phyloP scores from a whole-genome alignment of 2,113 vertebrate genomes.

The Callaeas wilsoni region DNA sequence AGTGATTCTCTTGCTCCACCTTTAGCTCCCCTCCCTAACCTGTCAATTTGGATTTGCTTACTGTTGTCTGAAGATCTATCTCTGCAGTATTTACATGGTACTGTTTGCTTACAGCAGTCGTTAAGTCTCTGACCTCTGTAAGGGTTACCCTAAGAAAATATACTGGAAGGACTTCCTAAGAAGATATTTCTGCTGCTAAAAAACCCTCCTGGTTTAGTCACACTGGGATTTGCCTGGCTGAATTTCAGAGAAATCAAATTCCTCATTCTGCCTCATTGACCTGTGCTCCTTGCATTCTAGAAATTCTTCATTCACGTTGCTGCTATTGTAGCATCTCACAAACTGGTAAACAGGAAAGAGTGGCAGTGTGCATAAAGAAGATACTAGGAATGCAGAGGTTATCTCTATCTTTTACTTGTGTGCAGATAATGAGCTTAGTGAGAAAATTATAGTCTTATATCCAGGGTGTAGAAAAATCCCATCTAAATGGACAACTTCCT shows the following conservation, averaged over 20 bases:
- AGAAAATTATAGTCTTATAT: background rate
- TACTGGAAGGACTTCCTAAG: background rate
- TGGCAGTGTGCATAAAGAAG: background rate
- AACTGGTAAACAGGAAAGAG: background rate
- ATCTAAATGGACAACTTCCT: background rate
- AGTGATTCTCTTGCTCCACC: background rate
- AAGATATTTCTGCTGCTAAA: background rate
- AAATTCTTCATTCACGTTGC: background rate
- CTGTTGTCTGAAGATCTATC: background rate
- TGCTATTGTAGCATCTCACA: background rate
- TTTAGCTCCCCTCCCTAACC: background rate
- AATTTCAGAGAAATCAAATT: background rate
- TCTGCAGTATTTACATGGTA: background rate
- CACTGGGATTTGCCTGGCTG: background rate
- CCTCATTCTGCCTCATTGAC: background rate
- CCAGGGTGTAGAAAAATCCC: background rate
- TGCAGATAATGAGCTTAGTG: background rate
- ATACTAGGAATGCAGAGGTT: background rate
- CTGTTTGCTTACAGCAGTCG: background rate
- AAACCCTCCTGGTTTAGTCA: fast-evolving
- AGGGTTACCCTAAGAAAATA: background rate
- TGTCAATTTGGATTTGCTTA: background rate
- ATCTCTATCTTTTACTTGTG: background rate
- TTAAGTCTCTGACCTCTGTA: background rate
- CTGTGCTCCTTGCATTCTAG: background rate